These are phyloP conservation scores for Acrocyrtus sp. DNA, from an alignment of 2,888 invertebrate species.

Conservation along the genomic window DNA sequence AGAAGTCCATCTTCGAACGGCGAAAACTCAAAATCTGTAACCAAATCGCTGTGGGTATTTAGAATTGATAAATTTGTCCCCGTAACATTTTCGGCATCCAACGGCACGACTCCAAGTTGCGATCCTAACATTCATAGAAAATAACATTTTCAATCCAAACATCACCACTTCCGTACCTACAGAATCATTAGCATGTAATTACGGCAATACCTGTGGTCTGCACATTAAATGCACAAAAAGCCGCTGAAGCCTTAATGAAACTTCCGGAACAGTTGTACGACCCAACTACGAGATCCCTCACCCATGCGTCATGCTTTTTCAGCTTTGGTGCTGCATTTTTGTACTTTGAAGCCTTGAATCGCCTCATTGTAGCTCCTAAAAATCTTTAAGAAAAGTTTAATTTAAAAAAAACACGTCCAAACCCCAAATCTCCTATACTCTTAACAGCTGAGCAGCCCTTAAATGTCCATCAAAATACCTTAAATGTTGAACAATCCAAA, in stretches of 20 bases:
- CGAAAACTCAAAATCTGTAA: conserved; percentile 95
- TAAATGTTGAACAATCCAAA: no score
- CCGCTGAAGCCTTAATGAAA: conserved; percentile 91
- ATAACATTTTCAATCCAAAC: no score
- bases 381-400: no score
- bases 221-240: conserved; percentile 95
- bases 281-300: conserved; percentile 89
- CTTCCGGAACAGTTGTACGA: conserved; percentile 95
- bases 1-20: conserved; percentile 94
- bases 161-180: no score
- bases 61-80: conserved; percentile 80
- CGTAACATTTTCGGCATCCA: conserved; percentile 90
- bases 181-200: no score
- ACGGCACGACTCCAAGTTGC: conserved; percentile 86
- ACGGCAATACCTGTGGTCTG: conserved; percentile 87
- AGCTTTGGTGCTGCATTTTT: conserved; percentile 97
- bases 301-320: conserved; percentile 89
- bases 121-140: conserved; percentile 77
- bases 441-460: no score
- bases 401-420: no score
- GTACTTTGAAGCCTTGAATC: conserved; percentile 97
- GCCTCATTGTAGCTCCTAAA: no score
- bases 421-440: no score
- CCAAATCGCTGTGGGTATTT: conserved; percentile 88
- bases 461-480: no score